Evolutionary conservation across 2,888 invertebrate species (phyloP), one percentile per base, ranked within the genome.

Genomic region (Drosophila heteroneura): DNA sequence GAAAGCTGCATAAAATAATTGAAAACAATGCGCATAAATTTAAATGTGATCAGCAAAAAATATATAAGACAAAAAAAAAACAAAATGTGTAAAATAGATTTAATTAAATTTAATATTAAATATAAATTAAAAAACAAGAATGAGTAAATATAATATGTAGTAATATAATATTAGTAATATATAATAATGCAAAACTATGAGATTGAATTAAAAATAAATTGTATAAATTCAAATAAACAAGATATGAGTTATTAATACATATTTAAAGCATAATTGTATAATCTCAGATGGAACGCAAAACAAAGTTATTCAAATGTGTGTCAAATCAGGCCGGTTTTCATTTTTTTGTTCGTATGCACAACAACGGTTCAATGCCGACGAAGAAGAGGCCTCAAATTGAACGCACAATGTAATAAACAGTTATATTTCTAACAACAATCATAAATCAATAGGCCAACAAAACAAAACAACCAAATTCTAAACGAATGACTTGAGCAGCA

Each of bases 351-450:
- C 12, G n/a, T 41, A 33, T 32, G 12, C 28, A 26, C 16, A 60
- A 30, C 33, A 60, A 80, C 65, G 60, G 77, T 70, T 49, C 63
- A 60, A 33, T 19, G 12, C 41, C 22, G 28, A 51, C 49, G 14
- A 37, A 37, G 32, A 57, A 41, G 52, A 19, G 58, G 49, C 65
- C 67, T 54, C 70, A 68, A 67, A 65, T 65, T 79, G 58, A 74
- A 76, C 70, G 67, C 74, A 89, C 87, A 84, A 89, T 87, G 78
- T 74, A 91, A 74, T 70, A 79, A 82, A 87, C 87, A 87, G 87
- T 87, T 87, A 91, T 82, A 71, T 70, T 75, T 71, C 66, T 9
- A 47, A 26, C 47, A 47, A 26, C 26, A 81, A 91, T 83, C 78
- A 91, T 87, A 89, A 89, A 86, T 90, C 86, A 90, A 87, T 74